Percentiles rank a stretch among this genome's conserved stretches.
Evolutionary conservation across 1,140 invertebrate genomes (phyloP).

Genomic region (Drosophila parabipectinata): DNA sequence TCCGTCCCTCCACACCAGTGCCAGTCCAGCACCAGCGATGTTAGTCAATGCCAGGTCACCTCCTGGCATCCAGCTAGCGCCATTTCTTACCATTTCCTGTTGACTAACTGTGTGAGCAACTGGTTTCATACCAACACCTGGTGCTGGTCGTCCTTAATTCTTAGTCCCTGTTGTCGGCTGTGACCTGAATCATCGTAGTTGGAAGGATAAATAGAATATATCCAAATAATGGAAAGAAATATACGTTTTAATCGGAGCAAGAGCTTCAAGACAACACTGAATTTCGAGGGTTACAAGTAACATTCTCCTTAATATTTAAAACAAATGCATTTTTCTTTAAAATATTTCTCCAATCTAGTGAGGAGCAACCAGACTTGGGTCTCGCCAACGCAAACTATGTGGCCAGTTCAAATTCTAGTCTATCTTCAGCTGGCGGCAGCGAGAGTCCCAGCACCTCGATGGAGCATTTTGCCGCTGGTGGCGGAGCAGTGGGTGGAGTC

Average conservation of each 20-base stretch:
- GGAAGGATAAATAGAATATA: constrained; percentile 3
- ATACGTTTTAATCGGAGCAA: constrained; percentile 76
- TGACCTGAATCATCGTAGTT: constrained; percentile 38
- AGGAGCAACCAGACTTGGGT: constrained; percentile 78
- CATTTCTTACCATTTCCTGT: constrained; percentile 22
- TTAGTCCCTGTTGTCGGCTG: constrained; percentile 41
- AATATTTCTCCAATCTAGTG: constrained; percentile 39
- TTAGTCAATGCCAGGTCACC: constrained; percentile 2
- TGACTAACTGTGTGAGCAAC: constrained; percentile 36
- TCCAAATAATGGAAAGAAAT: constrained; percentile 68
- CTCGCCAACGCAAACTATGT: constrained; percentile 78
- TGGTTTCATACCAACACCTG: constrained; percentile 43
- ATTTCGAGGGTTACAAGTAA: constrained; percentile 68
- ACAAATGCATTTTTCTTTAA: neutral
- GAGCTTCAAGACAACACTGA: constrained; percentile 73
- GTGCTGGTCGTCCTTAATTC: constrained; percentile 19
- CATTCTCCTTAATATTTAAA: neutral
- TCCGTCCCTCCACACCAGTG: constrained; percentile 14
- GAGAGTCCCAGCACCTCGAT: constrained; percentile 86
- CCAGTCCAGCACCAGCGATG: constrained; percentile 22
- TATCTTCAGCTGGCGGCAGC: constrained; percentile 85
- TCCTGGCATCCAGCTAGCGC: constrained; percentile 1
- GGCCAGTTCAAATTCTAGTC: constrained; percentile 83
- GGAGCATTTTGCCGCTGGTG: constrained; percentile 85
- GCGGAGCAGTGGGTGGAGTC: constrained; percentile 34